Evolutionary conservation across 2,113 vertebrate species (phyloP).

Genomic region (Aythya baeri): DNA sequence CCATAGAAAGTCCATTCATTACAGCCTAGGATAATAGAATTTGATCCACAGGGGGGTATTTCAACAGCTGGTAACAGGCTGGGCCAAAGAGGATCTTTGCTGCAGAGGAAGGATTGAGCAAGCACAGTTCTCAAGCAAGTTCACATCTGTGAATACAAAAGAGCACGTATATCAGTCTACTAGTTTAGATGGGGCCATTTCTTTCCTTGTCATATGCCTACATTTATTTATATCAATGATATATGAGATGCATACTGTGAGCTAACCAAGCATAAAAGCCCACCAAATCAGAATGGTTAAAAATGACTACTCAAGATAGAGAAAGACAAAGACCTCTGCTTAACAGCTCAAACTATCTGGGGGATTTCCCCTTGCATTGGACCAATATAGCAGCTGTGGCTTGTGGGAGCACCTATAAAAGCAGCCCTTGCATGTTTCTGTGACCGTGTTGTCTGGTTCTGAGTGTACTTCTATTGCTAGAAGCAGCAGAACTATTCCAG

Average conservation of each 20-base stretch:
- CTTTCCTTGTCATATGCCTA: not conserved
- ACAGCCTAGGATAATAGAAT: not conserved
- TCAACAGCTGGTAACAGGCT: not conserved
- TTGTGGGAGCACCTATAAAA: not conserved
- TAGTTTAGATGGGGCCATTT: not conserved
- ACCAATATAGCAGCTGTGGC: not conserved
- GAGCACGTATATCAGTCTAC: rapidly evolving
- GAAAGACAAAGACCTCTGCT: not conserved
- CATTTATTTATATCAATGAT: not conserved
- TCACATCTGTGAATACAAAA: not conserved
- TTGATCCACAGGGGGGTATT: not conserved
- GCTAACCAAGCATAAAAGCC: not conserved
- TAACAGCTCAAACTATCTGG: not conserved
- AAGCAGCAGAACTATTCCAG: not conserved
- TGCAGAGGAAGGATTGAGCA: not conserved
- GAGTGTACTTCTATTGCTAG: not conserved
- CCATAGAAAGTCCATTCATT: not conserved
- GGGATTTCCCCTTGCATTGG: not conserved
- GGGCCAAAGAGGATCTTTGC: not conserved
- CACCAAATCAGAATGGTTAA: not conserved
- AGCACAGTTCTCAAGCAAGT: not conserved
- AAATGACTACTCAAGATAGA: not conserved
- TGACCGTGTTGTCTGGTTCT: not conserved
- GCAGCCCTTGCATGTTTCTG: not conserved
- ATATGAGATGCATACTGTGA: not conserved